Evolutionary conservation across 1,140 invertebrate species (phyloP), one percentile per base, ranked within the genome.

Genomic region (Heterodera schachtii): DNA sequence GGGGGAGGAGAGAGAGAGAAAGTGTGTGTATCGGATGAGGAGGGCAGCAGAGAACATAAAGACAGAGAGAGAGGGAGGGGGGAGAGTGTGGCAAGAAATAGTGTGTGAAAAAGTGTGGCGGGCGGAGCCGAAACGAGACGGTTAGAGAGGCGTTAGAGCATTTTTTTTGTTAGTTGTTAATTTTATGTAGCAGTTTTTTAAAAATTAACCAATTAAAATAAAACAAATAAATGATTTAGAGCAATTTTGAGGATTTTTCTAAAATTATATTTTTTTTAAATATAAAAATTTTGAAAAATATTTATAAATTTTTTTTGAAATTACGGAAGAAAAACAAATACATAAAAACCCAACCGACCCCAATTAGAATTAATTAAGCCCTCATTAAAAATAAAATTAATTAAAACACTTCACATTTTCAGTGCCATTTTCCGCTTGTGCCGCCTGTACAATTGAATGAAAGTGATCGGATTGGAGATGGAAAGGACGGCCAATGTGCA

Each of bases 391-490:
- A n/a, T n/a, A n/a, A n/a, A n/a, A n/a, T n/a, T n/a, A n/a, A n/a
- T n/a, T n/a, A n/a, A n/a, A n/a, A n/a, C n/a, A n/a, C n/a, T n/a
- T n/a, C 76, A 89, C 87, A 87, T 87, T 85, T 87, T 76, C 44
- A 89, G 82, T n/a, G 88, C 88, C 60, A 89, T 75, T 81, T 89
- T 89, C 41, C 88, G 71, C 79, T 89, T 90, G 80, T 89, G 88
- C 76, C 88, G 71, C 47, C 89, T 81, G 70, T 90, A 90, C 9
- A 90, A 57, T 66, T 86, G 83, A n/a, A 90, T 75, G 19, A 89
- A 75, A 13, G 89, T 89, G 60, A 90, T 87, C 43, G 88, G 88
- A 87, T 90, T 89, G 60, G 82, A 84, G 47, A 89, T 84, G 9
- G 88, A 82, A 13, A 89, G 78, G 57, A 90, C 86, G 57, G 80